Evolutionary conservation across 2,113 vertebrate species (phyloP), one percentile per base, ranked within the genome.

Genomic region (Dascyllus trimaculatus): DNA sequence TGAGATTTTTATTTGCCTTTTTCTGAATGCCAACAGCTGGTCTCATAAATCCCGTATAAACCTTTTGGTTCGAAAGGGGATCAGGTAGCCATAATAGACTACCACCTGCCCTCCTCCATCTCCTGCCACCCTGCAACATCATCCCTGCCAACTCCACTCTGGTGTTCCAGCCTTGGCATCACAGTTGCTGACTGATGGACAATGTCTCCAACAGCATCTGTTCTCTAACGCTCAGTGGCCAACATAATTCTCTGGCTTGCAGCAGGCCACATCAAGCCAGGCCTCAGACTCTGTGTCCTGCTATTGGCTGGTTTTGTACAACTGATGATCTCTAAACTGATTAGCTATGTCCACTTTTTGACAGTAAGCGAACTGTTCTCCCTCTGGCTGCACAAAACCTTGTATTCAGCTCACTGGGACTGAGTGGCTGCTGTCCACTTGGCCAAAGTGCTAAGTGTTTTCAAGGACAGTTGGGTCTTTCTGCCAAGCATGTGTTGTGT

Each of bases 141-240:
- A 68, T 58, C 64, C 13, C 15, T 67, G 86, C 89, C 90, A 90
- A 40, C 70, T 78, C 74, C 71, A 62, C 62, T 76, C 58, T 66
- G 51, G n/a, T 51, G 9, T 60, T 77, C 81, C 83, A 68, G 54
- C 75, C 21, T 81, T 92, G 88, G 90, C 90, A 82, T 76, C 45
- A 54, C 84, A 60, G 63, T 67, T 70, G 79, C 84, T 93, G 90
- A 92, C 88, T 90, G 86, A 92, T 92, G 72, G 85, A 86, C 85
- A 88, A 75, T 88, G 89, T 88, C 85, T 90, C 79, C 72, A 71
- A 22, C 84, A 89, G 87, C 90, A 92, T 92, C 91, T 93, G 91
- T 83, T 91, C 88, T 82, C 73, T 65, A 77, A 85, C 62, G 75
- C 86, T 70, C 70, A 51, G 65, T 62, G 40, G 80, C 82, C 89